A percentile compares a stretch with the other conserved stretches of the same genome.
Evolutionary conservation across 1,140 invertebrate species (phyloP).

Genomic region (Caenorhabditis latens): DNA sequence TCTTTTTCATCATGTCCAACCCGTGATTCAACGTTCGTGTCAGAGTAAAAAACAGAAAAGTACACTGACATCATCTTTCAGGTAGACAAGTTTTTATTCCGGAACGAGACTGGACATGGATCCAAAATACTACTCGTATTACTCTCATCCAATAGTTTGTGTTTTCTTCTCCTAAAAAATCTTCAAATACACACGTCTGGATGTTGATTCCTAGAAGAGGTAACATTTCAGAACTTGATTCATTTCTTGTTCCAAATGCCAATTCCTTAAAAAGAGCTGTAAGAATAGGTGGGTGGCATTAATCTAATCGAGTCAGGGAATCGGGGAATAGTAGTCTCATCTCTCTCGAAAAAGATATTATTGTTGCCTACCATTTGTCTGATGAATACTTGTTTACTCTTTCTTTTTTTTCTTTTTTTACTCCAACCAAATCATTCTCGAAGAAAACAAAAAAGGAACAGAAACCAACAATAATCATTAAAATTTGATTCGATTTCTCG

Average conservation of each 20-base stretch:
- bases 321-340: not conserved
- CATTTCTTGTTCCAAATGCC: no score
- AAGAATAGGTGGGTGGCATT: not conserved
- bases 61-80: no score
- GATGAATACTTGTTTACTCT: constrained; percentile 42
- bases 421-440: not conserved
- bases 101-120: not conserved
- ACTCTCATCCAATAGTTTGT: not conserved
- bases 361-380: constrained; percentile 1
- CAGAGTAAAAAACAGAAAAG: no score
- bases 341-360: not conserved
- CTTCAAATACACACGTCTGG: not conserved
- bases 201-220: no score
- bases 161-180: not conserved
- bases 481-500: no score
- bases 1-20: no score
- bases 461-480: no score
- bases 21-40: no score
- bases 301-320: not conserved
- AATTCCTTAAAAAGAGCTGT: no score
- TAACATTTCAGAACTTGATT: no score
- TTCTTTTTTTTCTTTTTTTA: not conserved
- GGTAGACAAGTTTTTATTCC: not conserved
- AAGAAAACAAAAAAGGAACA: not conserved
- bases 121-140: no score